Conservation (phyloP, 2,888 invertebrate species). For the Metacarcinus magister region DNA sequence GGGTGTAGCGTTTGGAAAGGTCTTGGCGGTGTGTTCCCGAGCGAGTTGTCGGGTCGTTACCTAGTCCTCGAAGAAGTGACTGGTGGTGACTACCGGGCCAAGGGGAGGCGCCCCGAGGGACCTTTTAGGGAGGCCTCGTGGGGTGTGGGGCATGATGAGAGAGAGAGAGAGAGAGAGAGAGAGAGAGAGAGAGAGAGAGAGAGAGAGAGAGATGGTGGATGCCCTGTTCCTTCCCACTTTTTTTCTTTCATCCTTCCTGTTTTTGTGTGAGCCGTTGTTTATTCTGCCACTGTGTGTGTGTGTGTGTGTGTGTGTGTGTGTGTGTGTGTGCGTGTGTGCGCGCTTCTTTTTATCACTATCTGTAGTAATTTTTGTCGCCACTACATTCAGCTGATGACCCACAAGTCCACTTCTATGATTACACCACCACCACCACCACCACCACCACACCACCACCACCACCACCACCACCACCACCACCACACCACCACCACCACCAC, state of each 20-base stretch:
- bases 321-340: constrained; percentile 28
- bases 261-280: not conserved
- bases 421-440: no score
- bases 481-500: no score
- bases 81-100: not conserved
- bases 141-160: constrained; percentile 29
- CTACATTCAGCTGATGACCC: not conserved
- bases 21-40: not conserved
- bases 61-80: not conserved
- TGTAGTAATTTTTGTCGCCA: not conserved
- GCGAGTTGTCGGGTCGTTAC: not conserved
- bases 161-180: constrained; percentile 42
- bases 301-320: not conserved
- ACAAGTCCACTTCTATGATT: not conserved
- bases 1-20: not conserved
- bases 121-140: constrained; percentile 8
- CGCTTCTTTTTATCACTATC: not conserved
- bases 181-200: constrained; percentile 22
- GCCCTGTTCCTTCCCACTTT: not conserved
- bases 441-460: no score
- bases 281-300: not conserved
- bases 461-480: no score
- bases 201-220: not conserved
- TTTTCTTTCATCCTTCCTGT: not conserved
- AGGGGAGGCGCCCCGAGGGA: not conserved